Percentiles rank a stretch among this genome's conserved stretches.
Conservation (phyloP, 2,888 invertebrate genomes). For the Ophion obscuratus region DNA sequence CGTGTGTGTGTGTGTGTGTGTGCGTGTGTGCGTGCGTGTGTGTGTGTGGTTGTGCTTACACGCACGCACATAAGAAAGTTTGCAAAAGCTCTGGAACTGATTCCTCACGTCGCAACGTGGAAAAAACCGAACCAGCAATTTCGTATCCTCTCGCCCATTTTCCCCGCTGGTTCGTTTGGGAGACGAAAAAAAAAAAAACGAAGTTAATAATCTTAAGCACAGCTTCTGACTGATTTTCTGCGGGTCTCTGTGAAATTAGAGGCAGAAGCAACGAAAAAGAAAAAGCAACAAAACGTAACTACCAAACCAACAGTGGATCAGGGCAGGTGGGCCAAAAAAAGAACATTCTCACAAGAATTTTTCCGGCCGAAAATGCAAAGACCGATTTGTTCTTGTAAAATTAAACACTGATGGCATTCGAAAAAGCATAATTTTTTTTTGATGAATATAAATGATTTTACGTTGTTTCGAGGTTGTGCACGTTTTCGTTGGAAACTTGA, state of each 20-base stretch:
- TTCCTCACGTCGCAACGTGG: constrained; percentile 27
- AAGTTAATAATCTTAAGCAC: neutral
- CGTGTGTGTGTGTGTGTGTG: too few relatives aligned
- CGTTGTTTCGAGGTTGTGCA: too few relatives aligned
- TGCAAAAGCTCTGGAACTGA: constrained; percentile 23
- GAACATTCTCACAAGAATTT: too few relatives aligned
- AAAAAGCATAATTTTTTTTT: too few relatives aligned
- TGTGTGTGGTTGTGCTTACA: neutral
- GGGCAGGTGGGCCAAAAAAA: too few relatives aligned
- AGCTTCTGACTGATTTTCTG: neutral
- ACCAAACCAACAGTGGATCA: too few relatives aligned
- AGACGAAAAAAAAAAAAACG: neutral
- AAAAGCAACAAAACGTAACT: neutral
- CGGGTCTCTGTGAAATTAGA: neutral
- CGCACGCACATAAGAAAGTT: neutral
- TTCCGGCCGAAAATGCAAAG: too few relatives aligned
- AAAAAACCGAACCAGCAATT: constrained; percentile 43
- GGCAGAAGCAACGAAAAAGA: neutral
- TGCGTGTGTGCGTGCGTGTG: too few relatives aligned
- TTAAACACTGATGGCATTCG: too few relatives aligned
- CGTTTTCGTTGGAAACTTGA: too few relatives aligned
- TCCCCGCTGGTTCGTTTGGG: constrained; percentile 8
- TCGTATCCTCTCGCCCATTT: constrained; percentile 26
- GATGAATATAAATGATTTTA: neutral
- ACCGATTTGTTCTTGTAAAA: too few relatives aligned